Evolutionary conservation across 2,888 invertebrate species (phyloP).

Genomic region (Lasioglossum marginatum): DNA sequence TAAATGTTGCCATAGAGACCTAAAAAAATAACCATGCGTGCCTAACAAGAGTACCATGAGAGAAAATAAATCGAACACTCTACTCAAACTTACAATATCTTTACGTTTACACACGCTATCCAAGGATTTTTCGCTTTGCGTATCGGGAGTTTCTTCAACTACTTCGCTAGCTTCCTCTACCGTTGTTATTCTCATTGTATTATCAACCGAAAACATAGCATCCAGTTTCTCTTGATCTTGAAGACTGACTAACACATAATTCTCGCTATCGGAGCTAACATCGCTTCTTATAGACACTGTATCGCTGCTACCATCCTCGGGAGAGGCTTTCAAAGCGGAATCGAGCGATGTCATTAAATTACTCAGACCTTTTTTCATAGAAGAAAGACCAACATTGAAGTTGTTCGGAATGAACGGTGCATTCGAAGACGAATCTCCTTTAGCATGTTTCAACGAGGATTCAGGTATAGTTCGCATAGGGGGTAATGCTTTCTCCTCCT

Average conservation of each 20-base stretch:
- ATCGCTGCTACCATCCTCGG: constrained; percentile 91
- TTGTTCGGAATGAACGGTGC: constrained; percentile 82
- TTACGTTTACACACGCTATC: constrained; percentile 92
- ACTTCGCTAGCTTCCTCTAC: constrained; percentile 95
- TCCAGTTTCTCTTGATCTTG: constrained; percentile 87
- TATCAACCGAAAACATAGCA: constrained; percentile 84
- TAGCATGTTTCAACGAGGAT: constrained; percentile 53
- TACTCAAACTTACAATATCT: constrained; percentile 88
- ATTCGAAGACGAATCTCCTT: constrained; percentile 68
- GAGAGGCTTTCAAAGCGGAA: constrained; percentile 90
- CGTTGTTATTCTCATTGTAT: constrained; percentile 79
- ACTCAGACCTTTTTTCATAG: constrained; percentile 93
- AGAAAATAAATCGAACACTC: not conserved
- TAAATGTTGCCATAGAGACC: constrained; percentile 87
- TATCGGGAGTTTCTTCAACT: constrained; percentile 91
- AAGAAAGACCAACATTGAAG: constrained; percentile 87
- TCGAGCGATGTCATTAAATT: constrained; percentile 94
- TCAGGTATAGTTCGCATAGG: constrained; percentile 33
- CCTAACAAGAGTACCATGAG: not conserved
- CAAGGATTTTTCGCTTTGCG: constrained; percentile 93
- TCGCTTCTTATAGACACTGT: constrained; percentile 92
- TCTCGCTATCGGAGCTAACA: constrained; percentile 94
- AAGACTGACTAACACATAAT: constrained; percentile 91
- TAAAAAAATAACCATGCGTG: constrained; percentile 59
- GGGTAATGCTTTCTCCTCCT: constrained; percentile 58